These are phyloP conservation scores for Drosophila cognata DNA, from an alignment of 2,888 invertebrate species.

Conservation along the genomic window DNA sequence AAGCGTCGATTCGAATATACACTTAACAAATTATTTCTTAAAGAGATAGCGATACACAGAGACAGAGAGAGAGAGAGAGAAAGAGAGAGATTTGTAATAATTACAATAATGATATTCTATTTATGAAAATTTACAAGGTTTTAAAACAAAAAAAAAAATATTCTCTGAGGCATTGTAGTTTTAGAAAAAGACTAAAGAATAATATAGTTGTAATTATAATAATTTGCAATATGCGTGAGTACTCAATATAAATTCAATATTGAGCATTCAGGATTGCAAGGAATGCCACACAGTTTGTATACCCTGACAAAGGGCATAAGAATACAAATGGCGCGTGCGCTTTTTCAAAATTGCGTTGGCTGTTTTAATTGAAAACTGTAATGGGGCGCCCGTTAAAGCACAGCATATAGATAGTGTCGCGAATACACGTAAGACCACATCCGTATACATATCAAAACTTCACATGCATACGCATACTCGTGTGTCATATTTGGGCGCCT, in stretches of 20 bases:
- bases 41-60: not conserved
- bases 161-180: no score
- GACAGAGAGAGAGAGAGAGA: not conserved
- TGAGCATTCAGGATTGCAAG: not conserved
- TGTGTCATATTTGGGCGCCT: slow-evolving; percentile 27
- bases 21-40: slow-evolving; percentile 21
- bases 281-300: not conserved
- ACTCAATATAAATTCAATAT: not conserved
- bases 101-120: not conserved
- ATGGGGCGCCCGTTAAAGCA: slow-evolving; percentile 30
- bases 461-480: not conserved
- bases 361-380: slow-evolving; percentile 62
- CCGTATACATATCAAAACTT: slow-evolving; percentile 2
- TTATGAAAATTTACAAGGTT: not conserved
- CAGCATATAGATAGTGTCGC: slow-evolving; percentile 17
- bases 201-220: not conserved
- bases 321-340: slow-evolving; percentile 48
- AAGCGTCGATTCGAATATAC: slow-evolving; percentile 41
- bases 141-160: not conserved
- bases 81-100: not conserved
- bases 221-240: not conserved
- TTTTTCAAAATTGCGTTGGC: slow-evolving; percentile 50
- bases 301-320: slow-evolving; percentile 16
- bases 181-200: not conserved
- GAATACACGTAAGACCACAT: slow-evolving; percentile 22